Evolutionary conservation across 2,113 vertebrate genomes (phyloP).

Genomic region (Ifrita kowaldi): DNA sequence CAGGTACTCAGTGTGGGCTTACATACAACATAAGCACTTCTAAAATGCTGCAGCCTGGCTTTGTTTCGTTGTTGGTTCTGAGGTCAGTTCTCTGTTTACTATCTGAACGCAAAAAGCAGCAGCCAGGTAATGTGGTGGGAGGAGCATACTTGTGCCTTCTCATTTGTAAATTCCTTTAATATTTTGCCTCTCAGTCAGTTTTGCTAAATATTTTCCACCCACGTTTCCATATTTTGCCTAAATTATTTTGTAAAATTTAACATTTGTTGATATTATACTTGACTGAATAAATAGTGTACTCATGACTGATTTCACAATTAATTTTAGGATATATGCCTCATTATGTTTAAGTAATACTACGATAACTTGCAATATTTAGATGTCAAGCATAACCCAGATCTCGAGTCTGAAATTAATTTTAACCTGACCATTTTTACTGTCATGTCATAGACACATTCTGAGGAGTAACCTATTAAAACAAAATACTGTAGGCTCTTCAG

Average conservation of each 20-base stretch:
- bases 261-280: not conserved
- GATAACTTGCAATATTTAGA: not conserved
- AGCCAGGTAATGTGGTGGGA: not conserved
- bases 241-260: not conserved
- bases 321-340: not conserved
- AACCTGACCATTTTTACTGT: not conserved
- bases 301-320: not conserved
- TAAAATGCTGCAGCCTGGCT: not conserved
- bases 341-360: not conserved
- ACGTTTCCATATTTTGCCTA: not conserved
- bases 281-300: not conserved
- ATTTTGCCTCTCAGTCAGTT: not conserved
- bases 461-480: not conserved
- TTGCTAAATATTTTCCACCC: not conserved
- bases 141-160: not conserved
- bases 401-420: not conserved
- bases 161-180: not conserved
- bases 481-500: not conserved
- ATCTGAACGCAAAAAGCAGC: not conserved
- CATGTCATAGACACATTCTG: not conserved
- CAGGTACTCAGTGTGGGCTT: not conserved
- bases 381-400: not conserved
- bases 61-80: not conserved
- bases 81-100: not conserved
- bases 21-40: not conserved